Base-by-base conservation (phyloP, 2,113 vertebrate species). In the Recurvirostra avosetta region DNA sequence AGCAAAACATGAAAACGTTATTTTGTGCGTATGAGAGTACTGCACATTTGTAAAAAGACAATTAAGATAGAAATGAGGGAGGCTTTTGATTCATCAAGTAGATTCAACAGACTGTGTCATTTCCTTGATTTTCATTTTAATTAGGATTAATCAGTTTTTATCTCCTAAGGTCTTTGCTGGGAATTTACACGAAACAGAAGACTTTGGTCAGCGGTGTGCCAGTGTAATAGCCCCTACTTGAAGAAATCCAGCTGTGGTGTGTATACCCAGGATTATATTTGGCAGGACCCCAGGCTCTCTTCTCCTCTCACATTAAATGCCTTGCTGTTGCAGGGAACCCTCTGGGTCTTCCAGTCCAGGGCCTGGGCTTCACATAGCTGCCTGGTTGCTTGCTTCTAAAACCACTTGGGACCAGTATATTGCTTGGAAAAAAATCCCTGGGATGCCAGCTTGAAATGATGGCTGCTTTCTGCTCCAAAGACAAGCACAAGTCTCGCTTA, bases 131-230 rank as follows among this genome's bases (percentile, higher is more conserved):
- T 94, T 97, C 29, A 58, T 94, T 97, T 97, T 97, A 96, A 95
- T 97, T 95, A 95, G 96, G 94, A 96, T 95, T 96, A 97, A 97
- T 97, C 94, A 92, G 76, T 91, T 96, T 96, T 97, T 96, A 82
- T 96, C 92, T 97, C 71, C 70, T 91, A 89, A 89, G 91, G 84
- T 82, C 77, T 95, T 95, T 66, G 80, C 45, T 45, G 63, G 67
- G 89, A 96, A 90, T 97, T 96, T 89, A 91, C 77, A 89, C 0
- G 38, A 89, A 95, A 72, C 91, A 91, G 84, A 88, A 79, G 95
- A 95, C 67, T 95, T 78, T 62, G 96, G 92, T 91, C 94, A 94
- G 92, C 16, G 11, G 88, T 91, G 55, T 94, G 92, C 88, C 79
- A 56, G 61, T 62, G 76, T 96, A 94, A 94, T 84, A 95, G 63